Evolutionary conservation across 2,888 invertebrate genomes (phyloP).

Genomic region (Phengaris arion): DNA sequence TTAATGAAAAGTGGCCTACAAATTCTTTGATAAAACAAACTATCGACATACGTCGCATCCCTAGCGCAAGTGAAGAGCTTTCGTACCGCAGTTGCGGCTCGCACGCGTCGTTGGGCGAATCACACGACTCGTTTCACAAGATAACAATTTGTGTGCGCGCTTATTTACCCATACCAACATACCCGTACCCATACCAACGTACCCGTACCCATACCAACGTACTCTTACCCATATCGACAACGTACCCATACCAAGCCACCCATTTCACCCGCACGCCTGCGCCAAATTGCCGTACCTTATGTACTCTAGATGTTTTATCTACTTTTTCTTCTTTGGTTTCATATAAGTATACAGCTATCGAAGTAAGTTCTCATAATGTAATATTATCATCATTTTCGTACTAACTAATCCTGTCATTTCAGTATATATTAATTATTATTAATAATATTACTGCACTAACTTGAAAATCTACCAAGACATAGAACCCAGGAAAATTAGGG

Average conservation of each 20-base stretch:
- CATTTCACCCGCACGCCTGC: constrained; percentile 55
- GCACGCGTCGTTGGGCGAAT: constrained; percentile 76
- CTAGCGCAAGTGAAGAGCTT: constrained; percentile 69
- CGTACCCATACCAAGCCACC: background rate
- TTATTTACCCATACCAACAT: constrained; percentile 68
- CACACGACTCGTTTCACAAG: constrained; percentile 79
- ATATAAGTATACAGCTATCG: no score
- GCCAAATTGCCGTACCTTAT: constrained; percentile 60
- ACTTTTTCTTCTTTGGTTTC: constrained; percentile 5
- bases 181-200: constrained; percentile 48
- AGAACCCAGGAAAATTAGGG: constrained; percentile 35
- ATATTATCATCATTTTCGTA: no score
- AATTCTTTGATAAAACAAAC: constrained; percentile 13
- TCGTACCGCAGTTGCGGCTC: constrained; percentile 60
- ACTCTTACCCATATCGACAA: no score
- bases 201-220: constrained; percentile 40
- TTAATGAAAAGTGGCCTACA: background rate
- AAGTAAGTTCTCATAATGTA: no score
- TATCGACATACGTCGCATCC: constrained; percentile 48
- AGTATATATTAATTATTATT: no score
- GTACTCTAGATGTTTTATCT: constrained; percentile 29
- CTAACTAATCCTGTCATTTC: no score
- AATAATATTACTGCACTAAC: no score
- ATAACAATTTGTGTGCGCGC: constrained; percentile 77
- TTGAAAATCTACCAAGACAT: no score